Conservation (phyloP, 2,888 invertebrate genomes). For the Lithophane semibrunnea region DNA sequence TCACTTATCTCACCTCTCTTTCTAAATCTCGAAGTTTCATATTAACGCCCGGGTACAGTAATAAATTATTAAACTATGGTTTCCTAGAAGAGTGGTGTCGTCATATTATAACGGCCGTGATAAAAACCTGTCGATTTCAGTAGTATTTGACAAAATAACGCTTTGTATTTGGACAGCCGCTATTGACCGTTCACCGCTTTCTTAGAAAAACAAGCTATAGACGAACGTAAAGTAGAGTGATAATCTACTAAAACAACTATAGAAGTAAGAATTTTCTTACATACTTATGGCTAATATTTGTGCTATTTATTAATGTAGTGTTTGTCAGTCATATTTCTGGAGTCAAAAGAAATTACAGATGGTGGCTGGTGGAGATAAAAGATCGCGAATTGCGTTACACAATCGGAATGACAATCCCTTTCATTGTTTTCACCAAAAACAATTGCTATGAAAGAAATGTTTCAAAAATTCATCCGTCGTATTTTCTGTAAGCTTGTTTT, state of each 20-base stretch:
- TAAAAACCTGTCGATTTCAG: too few relatives aligned
- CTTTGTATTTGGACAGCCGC: too few relatives aligned
- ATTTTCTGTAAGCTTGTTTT: background rate
- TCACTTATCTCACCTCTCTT: background rate
- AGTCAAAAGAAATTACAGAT: background rate
- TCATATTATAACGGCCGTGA: too few relatives aligned
- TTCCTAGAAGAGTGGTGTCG: too few relatives aligned
- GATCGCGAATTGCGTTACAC: background rate
- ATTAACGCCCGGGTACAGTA: background rate
- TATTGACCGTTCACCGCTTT: too few relatives aligned
- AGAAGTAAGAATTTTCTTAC: constrained; percentile 51
- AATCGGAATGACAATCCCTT: background rate
- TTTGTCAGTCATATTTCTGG: background rate
- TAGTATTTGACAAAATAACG: too few relatives aligned
- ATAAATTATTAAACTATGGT: constrained; percentile 32
- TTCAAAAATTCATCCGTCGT: background rate
- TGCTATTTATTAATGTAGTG: constrained; percentile 8
- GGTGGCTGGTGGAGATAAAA: background rate
- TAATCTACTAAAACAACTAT: constrained; percentile 65
- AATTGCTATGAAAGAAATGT: background rate
- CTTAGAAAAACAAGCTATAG: background rate
- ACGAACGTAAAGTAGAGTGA: constrained; percentile 66
- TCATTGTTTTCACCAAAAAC: background rate
- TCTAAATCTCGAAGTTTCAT: background rate
- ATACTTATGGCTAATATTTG: constrained; percentile 29